These are phyloP conservation scores for Eulemur albifrons DNA, from an alignment of 2,797 vertebrate species.

Conservation along the genomic window DNA sequence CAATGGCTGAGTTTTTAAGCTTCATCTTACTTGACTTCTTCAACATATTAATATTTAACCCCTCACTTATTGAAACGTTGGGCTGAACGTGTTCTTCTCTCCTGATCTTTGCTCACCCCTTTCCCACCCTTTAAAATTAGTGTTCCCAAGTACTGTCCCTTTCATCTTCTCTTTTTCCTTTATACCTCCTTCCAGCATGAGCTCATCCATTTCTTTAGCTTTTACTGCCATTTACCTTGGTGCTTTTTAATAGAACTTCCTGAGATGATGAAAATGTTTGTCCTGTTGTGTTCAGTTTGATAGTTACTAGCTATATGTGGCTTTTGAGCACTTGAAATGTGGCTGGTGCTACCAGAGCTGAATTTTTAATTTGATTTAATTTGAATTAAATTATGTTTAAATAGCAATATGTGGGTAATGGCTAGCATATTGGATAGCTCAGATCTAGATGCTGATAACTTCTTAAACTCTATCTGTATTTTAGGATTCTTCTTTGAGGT, in stretches of 20 bases:
- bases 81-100: neutral
- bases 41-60: neutral
- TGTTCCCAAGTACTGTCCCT: neutral
- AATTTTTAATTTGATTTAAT: neutral
- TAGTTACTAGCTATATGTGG: neutral
- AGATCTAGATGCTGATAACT: neutral
- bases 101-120: neutral
- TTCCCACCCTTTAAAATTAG: neutral
- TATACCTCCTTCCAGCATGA: neutral
- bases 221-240: neutral
- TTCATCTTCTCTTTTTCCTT: neutral
- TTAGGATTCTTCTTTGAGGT: neutral
- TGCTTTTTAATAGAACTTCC: neutral
- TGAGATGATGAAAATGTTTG: neutral
- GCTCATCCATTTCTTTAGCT: neutral
- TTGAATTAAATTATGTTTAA: neutral
- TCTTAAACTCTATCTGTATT: neutral
- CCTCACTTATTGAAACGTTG: neutral
- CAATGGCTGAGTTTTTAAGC: neutral
- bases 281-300: neutral
- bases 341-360: neutral
- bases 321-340: neutral
- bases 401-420: neutral
- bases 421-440: neutral
- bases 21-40: neutral